phyloP scores from a whole-genome alignment of 2,888 invertebrate species.

The Syrista parreyssii region DNA sequence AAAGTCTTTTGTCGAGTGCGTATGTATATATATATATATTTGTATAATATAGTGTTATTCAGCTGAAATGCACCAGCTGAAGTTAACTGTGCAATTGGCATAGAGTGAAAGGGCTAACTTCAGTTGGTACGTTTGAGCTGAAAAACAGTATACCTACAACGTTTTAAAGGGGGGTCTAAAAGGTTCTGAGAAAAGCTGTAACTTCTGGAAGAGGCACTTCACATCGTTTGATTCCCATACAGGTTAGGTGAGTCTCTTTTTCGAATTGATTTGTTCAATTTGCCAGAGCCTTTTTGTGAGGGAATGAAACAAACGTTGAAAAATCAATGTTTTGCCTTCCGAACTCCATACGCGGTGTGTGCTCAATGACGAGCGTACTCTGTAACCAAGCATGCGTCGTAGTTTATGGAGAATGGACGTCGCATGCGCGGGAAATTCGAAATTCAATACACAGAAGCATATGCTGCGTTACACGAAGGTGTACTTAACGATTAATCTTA shows the following conservation, averaged over 20 bases:
- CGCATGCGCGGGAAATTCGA: conserved; percentile 38
- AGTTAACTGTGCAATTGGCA: conserved; percentile 67
- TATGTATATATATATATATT: conserved; percentile 56
- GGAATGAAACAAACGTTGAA: background rate
- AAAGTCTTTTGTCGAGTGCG: no score
- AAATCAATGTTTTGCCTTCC: background rate
- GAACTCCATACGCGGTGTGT: background rate
- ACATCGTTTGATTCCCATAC: background rate
- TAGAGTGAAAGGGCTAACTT: conserved; percentile 59
- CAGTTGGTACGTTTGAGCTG: background rate
- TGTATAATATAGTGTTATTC: conserved; percentile 66
- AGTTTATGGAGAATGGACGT: background rate
- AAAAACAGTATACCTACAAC: background rate
- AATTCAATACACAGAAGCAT: conserved; percentile 48
- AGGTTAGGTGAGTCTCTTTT: background rate
- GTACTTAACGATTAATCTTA: conserved; percentile 53
- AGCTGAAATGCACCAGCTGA: conserved; percentile 71
- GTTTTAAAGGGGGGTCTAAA: background rate
- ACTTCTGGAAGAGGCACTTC: background rate
- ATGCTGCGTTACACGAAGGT: conserved; percentile 38
- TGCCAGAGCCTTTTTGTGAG: background rate
- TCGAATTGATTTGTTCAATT: background rate
- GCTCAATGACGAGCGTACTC: background rate
- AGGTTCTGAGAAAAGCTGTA: background rate
- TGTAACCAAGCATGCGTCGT: background rate